Conservation (phyloP, 2,113 vertebrate species). For the Colius striatus region DNA sequence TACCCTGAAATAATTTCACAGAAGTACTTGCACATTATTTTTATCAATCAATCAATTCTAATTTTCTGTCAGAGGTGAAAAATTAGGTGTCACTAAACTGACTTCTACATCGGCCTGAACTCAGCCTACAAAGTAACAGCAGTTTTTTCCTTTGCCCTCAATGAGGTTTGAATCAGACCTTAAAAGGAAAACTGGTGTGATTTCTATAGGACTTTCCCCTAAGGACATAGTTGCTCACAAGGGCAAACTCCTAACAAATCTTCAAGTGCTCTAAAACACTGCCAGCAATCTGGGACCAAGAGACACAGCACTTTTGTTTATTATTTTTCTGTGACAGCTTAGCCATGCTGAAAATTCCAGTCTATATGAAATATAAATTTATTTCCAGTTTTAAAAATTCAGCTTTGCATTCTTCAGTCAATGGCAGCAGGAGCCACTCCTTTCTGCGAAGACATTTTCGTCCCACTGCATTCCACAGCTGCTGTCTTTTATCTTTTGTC, state of each 20-base stretch:
- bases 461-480: background rate
- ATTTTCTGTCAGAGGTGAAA: slow-evolving; percentile 1
- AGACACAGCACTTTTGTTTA: background rate
- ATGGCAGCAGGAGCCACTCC: background rate
- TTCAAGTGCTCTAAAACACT: background rate
- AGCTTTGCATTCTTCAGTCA: background rate
- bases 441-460: background rate
- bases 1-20: background rate
- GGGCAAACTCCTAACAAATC: background rate
- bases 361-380: background rate
- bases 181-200: slow-evolving; percentile 35
- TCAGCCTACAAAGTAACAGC: background rate
- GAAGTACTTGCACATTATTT: background rate
- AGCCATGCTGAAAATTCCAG: background rate
- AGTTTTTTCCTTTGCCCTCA: background rate
- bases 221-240: background rate
- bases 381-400: slow-evolving; percentile 14
- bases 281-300: background rate
- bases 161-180: background rate
- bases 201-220: background rate
- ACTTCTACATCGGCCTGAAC: background rate
- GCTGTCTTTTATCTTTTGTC: background rate
- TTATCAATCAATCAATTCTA: background rate
- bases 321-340: background rate
- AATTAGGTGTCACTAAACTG: background rate